Percentiles rank a stretch among this genome's conserved stretches.
phyloP scores from a whole-genome alignment of 1,140 invertebrate genomes.

The Solen grandis region DNA sequence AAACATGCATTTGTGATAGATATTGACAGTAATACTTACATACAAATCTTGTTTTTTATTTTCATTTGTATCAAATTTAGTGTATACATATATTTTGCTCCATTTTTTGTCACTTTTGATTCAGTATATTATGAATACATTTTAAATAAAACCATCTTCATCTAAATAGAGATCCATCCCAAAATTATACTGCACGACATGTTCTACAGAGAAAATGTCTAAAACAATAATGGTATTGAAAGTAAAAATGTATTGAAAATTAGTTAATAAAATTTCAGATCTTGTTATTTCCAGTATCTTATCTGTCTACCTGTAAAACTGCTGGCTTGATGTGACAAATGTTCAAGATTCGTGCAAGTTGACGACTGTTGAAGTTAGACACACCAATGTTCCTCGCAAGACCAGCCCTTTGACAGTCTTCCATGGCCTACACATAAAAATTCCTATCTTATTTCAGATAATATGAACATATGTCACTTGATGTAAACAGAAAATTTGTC shows the following conservation, averaged over 20 bases:
- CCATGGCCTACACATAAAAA: slow-evolving; percentile 88
- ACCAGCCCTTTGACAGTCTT: slow-evolving; percentile 87
- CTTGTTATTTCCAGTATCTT: too few relatives aligned
- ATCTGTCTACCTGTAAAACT: slow-evolving; percentile 89
- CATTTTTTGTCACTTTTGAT: too few relatives aligned
- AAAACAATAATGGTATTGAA: too few relatives aligned
- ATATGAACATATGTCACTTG: too few relatives aligned
- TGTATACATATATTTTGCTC: too few relatives aligned
- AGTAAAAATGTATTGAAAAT: too few relatives aligned
- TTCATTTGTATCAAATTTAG: too few relatives aligned
- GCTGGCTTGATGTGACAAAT: slow-evolving; percentile 88
- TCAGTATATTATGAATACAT: too few relatives aligned
- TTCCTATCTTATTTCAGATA: too few relatives aligned
- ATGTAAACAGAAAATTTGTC: too few relatives aligned
- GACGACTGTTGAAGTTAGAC: slow-evolving; percentile 94
- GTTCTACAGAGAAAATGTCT: too few relatives aligned
- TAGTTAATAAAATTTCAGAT: too few relatives aligned
- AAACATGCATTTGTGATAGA: neutral
- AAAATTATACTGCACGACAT: neutral
- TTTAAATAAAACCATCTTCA: neutral
- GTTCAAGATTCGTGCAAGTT: slow-evolving; percentile 88
- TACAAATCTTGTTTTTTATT: neutral
- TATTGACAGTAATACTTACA: neutral
- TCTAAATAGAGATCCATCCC: neutral
- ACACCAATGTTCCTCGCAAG: slow-evolving; percentile 90